Percentiles rank a stretch among this genome's conserved stretches.
These are phyloP conservation scores for Pollachius pollachius DNA, from an alignment of 2,113 vertebrate species.

Conservation along the genomic window DNA sequence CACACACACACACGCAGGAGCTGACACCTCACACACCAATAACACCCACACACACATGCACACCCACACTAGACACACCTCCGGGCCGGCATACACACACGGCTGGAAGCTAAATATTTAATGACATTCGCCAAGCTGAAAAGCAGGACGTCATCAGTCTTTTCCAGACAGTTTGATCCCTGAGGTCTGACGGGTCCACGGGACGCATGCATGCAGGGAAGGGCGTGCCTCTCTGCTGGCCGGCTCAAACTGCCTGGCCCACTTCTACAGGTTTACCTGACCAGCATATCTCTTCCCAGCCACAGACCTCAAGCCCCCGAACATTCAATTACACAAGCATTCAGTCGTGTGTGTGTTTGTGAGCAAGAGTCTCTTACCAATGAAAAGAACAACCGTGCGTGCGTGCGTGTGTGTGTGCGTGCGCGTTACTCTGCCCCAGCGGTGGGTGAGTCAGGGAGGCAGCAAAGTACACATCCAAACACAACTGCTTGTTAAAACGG, in stretches of 20 bases:
- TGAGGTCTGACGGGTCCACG: conserved; percentile 13
- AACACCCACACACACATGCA: conserved; percentile 4
- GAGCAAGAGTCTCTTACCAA: conserved; percentile 16
- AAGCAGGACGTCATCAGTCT: conserved; percentile 8
- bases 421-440: conserved; percentile 42
- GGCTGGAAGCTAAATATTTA: conserved; percentile 30
- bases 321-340: conserved; percentile 46
- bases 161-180: conserved; percentile 23
- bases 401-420: background rate
- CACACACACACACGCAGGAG: background rate
- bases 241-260: conserved; percentile 18
- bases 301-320: conserved; percentile 24
- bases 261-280: conserved; percentile 19
- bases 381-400: conserved; percentile 14
- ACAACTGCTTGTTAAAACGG: conserved; percentile 59
- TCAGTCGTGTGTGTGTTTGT: conserved; percentile 29
- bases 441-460: conserved; percentile 51
- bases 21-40: background rate
- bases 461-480: conserved; percentile 34
- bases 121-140: conserved; percentile 16
- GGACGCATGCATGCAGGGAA: conserved; percentile 11
- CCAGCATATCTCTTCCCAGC: conserved; percentile 23
- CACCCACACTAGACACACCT: background rate
- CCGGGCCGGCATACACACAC: too few relatives aligned
- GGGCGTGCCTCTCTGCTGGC: conserved; percentile 11